Evolutionary conservation across 2,888 invertebrate species (phyloP).

Genomic region (Amblyjoppa proteus): DNA sequence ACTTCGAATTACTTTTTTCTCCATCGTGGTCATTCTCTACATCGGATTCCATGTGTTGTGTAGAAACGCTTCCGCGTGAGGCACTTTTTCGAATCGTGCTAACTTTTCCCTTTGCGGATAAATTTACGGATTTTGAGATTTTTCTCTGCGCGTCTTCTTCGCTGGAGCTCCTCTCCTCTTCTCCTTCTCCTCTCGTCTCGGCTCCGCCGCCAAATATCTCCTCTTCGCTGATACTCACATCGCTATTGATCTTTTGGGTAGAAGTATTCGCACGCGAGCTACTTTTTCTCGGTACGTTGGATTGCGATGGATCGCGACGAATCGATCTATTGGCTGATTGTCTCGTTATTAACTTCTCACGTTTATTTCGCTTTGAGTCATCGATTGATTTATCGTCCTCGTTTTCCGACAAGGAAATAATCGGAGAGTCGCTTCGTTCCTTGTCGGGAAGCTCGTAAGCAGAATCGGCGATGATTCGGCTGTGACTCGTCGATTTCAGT

Average conservation of each 20-base stretch:
- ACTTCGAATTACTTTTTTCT: background rate
- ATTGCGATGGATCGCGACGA: background rate
- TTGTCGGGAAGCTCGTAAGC: constrained; percentile 60
- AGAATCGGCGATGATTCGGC: constrained; percentile 34
- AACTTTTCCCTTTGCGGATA: background rate
- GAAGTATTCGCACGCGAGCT: background rate
- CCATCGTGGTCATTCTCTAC: background rate
- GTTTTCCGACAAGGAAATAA: constrained; percentile 39
- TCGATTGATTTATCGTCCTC: constrained; percentile 10
- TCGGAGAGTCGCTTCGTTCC: constrained; percentile 56
- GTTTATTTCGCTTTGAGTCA: background rate
- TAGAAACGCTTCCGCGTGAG: background rate
- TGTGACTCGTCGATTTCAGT: constrained; percentile 8
- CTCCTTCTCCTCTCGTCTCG: background rate
- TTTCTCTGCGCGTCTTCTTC: background rate
- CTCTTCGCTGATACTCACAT: constrained; percentile 9
- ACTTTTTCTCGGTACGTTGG: constrained; percentile 1
- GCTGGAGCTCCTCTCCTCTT: background rate
- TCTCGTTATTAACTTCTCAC: background rate
- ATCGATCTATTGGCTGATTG: background rate
- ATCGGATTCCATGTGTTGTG: background rate
- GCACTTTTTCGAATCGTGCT: background rate
- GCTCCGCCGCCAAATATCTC: background rate
- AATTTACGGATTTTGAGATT: background rate
- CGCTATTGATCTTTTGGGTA: background rate